phyloP scores from a whole-genome alignment of 2,797 vertebrate species.

The Melanotaenia trifasciata region DNA sequence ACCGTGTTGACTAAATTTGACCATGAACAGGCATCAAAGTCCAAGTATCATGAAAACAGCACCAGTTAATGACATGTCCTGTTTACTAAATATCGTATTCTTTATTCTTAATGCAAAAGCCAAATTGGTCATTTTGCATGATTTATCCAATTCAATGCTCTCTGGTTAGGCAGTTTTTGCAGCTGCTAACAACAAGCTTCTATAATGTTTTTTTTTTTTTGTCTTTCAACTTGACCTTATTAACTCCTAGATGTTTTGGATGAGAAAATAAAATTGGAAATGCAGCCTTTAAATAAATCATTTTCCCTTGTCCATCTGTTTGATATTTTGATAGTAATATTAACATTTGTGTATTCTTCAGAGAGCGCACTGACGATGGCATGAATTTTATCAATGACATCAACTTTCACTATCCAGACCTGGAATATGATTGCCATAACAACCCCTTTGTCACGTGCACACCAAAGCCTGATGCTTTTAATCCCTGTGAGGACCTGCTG shows the following conservation, averaged over 20 bases:
- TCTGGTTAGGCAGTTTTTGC: neutral
- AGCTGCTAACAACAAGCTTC: neutral
- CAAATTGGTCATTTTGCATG: neutral
- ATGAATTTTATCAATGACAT: conserved; percentile 56
- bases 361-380: conserved; percentile 62
- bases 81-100: neutral
- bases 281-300: neutral
- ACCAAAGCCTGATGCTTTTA: conserved; percentile 89
- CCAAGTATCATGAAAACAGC: neutral
- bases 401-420: conserved; percentile 77
- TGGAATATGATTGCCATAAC: conserved; percentile 82
- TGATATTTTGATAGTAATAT: conserved; percentile 4
- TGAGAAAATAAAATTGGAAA: neutral
- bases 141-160: neutral
- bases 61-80: neutral
- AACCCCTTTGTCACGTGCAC: conserved; percentile 84
- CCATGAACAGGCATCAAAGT: neutral
- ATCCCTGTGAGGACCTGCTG: conserved; percentile 93
- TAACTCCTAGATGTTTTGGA: neutral
- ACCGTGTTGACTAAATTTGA: neutral
- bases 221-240: neutral
- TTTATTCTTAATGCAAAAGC: neutral
- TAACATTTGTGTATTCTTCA: conserved; percentile 50
- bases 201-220: neutral
- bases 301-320: neutral